Base-by-base conservation (phyloP, 2,113 vertebrate species). In the Nothocercus nigrocapillus region DNA sequence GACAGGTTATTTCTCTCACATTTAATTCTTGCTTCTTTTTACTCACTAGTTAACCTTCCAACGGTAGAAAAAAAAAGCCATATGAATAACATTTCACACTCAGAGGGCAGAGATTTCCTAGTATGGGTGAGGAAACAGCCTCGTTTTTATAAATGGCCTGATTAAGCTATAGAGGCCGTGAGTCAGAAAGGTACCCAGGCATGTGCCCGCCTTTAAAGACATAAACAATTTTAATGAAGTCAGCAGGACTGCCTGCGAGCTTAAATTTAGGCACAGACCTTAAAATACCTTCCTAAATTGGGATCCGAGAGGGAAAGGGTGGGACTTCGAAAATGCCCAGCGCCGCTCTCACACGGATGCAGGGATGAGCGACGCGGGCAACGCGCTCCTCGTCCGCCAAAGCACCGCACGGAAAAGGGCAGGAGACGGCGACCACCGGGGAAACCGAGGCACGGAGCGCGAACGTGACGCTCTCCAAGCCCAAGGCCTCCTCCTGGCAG, bases 201-300 rank as follows among this genome's bases (percentile, higher is more conserved):
- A 0, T 93, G 81, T 68, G 86, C 86, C 84, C 58, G 79, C 86
- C 62, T 89, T 87, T 94, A 93, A 93, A 87, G 89, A 61, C 69
- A 91, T 68, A 97, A 97, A 97, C 96, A 95, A 94, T 90, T 82
- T 74, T 92, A 96, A 95, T 91, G 78, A 94, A 94, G 94, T 86
- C 93, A 93, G 85, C 58, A 91, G 76, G 69, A 61, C 77, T 88
- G 85, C 63, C 88, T 73, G 62, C 44, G n/a, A 88, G 80, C 66
- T 94, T 90, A 95, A 92, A 95, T 93, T 94, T 92, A 95, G 92
- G 47, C 62, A 91, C 68, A 94, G 77, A 88, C 25, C 88, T 82
- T 89, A 95, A 92, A 96, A 85, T 84, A 96, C 20, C 53, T 93
- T 84, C 83, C 90, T 94, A 93, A 96, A 89, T 69, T 64, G 58